Evolutionary conservation across 2,888 invertebrate species (phyloP), one percentile per base, ranked within the genome.

Genomic region (Drosophila mettleri): DNA sequence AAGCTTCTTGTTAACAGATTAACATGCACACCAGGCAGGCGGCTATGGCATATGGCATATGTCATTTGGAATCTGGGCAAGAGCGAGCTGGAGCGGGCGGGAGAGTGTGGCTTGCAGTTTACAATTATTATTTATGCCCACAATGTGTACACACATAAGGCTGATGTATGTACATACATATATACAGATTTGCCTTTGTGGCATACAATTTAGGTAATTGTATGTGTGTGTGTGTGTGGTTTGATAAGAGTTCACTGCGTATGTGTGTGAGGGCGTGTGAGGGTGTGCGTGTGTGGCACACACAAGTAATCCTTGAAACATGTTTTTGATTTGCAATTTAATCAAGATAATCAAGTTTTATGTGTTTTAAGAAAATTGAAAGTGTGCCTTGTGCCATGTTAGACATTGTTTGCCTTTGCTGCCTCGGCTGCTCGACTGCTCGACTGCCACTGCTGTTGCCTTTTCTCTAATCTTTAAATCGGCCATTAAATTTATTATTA

Each of bases 321-420:
- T 86, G 86, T 80, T 89, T 89, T 86, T 88, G 86, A 89, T 86
- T 88, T 86, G 86, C 86, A 86, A 86, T 86, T 88, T 89, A 89
- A 86, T 86, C 89, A 89, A 86, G 89, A 88, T 86, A 86, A 86
- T 86, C 89, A 86, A 88, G 86, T 86, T 88, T 87, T 86, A 87
- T 85, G 86, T 88, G 89, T 88, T 84, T 77, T 79, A 74, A 78
- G 87, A 88, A 86, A 86, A 86, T 88, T 88, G 85, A 86, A 86
- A 86, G 89, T 86, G 87, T 80, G 78, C 86, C 84, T 78, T 69
- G 63, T 71, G 86, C 83, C 74, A 69, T 70, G 83, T 88, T 80
- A 69, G 69, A 64, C 61, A 73, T 69, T 88, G 87, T 84, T 86
- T 83, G 80, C 69, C 45, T 63, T 69, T 59, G 33, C 46, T 68